These are phyloP conservation scores for Ptilonorhynchus violaceus DNA, from an alignment of 2,113 vertebrate species.

Conservation along the genomic window DNA sequence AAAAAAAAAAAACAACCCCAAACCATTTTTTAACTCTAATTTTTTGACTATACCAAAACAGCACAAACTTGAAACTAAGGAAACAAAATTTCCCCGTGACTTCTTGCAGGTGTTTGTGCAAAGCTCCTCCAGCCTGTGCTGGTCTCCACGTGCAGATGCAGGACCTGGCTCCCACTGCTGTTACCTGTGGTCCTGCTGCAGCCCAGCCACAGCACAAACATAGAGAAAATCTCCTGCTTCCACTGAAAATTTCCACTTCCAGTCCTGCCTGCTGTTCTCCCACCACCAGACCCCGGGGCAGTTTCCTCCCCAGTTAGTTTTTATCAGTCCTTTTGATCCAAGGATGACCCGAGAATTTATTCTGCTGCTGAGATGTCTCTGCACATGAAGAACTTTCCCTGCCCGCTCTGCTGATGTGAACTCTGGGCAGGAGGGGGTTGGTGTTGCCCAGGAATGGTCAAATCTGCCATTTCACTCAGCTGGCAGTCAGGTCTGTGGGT, in stretches of 20 bases:
- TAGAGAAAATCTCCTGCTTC: neutral
- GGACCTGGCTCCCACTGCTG: neutral
- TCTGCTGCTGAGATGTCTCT: neutral
- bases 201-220: fast-evolving
- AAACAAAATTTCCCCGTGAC: neutral
- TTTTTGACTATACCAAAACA: neutral
- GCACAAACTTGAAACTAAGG: neutral
- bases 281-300: neutral
- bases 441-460: neutral
- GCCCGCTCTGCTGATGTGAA: neutral
- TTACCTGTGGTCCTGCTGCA: neutral
- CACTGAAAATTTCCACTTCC: neutral
- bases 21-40: neutral
- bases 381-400: neutral
- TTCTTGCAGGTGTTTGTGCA: neutral
- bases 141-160: fast-evolving
- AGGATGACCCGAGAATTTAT: neutral
- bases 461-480: neutral
- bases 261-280: neutral
- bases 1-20: neutral
- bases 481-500: fast-evolving
- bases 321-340: neutral
- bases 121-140: neutral
- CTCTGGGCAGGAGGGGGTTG: neutral
- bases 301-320: neutral